phyloP scores from a whole-genome alignment of 2,113 vertebrate genomes.

The Acrocephalus arundinaceus region DNA sequence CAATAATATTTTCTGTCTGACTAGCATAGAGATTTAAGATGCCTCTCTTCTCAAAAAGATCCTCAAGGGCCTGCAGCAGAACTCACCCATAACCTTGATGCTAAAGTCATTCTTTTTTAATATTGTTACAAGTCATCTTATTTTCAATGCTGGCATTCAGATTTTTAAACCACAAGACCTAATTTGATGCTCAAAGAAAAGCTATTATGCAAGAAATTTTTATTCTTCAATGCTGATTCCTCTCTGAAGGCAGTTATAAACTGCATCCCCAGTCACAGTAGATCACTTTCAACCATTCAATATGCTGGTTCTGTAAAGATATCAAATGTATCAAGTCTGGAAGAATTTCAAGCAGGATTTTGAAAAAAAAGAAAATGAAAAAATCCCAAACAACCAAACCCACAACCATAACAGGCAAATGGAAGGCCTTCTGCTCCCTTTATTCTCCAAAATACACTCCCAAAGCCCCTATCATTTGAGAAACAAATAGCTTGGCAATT shows the following conservation, averaged over 20 bases:
- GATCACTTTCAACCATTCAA: neutral
- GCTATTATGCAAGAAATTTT: neutral
- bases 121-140: conserved; percentile 21
- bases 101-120: conserved; percentile 44
- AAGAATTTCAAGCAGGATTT: conserved; percentile 26
- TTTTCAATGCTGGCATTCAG: neutral
- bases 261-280: neutral
- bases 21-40: conserved; percentile 57
- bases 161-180: conserved; percentile 32
- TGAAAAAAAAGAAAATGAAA: neutral
- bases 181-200: conserved; percentile 5
- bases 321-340: neutral
- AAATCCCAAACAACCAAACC: neutral
- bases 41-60: neutral
- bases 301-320: neutral
- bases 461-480: conserved; percentile 48
- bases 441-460: conserved; percentile 39
- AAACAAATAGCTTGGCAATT: conserved; percentile 67
- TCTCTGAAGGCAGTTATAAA: conserved; percentile 29
- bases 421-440: conserved; percentile 38
- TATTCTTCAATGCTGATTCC: neutral
- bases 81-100: conserved; percentile 26
- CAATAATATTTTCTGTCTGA: conserved; percentile 34
- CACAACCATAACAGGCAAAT: neutral
- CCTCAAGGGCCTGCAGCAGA: neutral